Evolutionary conservation across 2,888 invertebrate species (phyloP), one percentile per base, ranked within the genome.

Genomic region (Noctua comes): DNA sequence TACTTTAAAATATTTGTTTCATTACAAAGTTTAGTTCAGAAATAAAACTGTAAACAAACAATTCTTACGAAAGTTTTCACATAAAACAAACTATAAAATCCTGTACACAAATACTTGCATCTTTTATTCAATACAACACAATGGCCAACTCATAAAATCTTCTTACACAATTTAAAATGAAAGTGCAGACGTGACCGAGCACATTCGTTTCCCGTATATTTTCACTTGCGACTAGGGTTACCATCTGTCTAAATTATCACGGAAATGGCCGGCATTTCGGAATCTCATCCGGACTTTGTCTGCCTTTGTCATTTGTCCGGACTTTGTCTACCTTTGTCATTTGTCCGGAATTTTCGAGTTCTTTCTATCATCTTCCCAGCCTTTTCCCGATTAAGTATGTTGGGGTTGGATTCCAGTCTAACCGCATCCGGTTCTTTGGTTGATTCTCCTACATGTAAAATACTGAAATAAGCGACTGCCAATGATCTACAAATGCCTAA

Each of bases 141-240:
- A 65, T 65, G n/a, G 59, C 24, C 2, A 43, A 27, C 10, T 54
- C 48, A 68, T 70, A 48, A 65, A 48, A 68, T 48, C 13, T n/a
- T 24, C 36, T 40, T 76, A 40, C 6, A 74, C 48, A 64, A 76
- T 43, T 76, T 31, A n/a, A 73, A 84, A 69, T 16, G 84, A 82
- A 82, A 84, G 79, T 66, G 36, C 13, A 62, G 18, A 72, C 82
- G 86, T 79, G 82, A 18, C 24, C 69, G 80, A 40, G 40, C 81
- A 74, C 43, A 54, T 16, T 73, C 4, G 7, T 31, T 74, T 76
- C 71, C 81, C 76, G 81, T 82, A 82, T 86, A 78, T 86, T 86
- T 86, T 72, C 77, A 73, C 74, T 64, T 21, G 64, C 70, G 70
- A 80, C 81, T 21, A 59, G 43, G 43, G 43, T 71, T 27, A 27